Base-by-base conservation (phyloP, 2,888 invertebrate species). In the Cryptophagus acutangulus region DNA sequence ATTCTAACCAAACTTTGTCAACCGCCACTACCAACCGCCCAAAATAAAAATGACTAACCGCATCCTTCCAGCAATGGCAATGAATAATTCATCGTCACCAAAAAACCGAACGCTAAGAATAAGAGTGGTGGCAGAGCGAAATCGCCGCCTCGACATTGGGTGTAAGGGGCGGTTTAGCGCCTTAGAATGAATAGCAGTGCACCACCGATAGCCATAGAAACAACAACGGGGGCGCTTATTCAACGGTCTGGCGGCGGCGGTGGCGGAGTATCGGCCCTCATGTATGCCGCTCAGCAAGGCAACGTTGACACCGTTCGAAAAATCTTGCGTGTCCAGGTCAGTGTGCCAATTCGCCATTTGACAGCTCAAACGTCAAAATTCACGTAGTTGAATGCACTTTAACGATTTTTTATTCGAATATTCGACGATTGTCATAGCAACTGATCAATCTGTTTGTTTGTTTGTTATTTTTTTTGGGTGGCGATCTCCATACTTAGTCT, bases 231-330 rank as follows among this genome's bases (percentile, higher is more conserved):
- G 40, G 41, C 46, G 24, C 33, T 18, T 15, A 35, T 30, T 36
- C n/a, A n/a, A n/a, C 33, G 38, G 13, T 16, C 38, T 20, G 37
- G 36, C 31, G 20, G 25, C 24, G 44, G 58, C 29, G 57, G 88
- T 18, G 44, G 59, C 33, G 63, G 89, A 60, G 87, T 89, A 69
- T 86, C 89, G 50, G 79, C 82, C 57, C 80, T 92, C 63, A 91
- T 92, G 90, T 87, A 89, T 73, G 89, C 90, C 59, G 90, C 90
- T 66, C 91, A 91, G 71, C 90, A 89, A 67, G 87, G 84, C 36
- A 82, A 87, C 72, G 82, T 86, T 66, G 77, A 79, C 50, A 77
- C 81, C 53, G 87, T 90, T 51, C 74, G 84, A 54, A 79, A 79
- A 56, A 78, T 86, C 55, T 76, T 91, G 56, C 79, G 80, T 60